These are phyloP conservation scores for Lymantria monacha DNA, from an alignment of 2,888 invertebrate species.

Conservation along the genomic window DNA sequence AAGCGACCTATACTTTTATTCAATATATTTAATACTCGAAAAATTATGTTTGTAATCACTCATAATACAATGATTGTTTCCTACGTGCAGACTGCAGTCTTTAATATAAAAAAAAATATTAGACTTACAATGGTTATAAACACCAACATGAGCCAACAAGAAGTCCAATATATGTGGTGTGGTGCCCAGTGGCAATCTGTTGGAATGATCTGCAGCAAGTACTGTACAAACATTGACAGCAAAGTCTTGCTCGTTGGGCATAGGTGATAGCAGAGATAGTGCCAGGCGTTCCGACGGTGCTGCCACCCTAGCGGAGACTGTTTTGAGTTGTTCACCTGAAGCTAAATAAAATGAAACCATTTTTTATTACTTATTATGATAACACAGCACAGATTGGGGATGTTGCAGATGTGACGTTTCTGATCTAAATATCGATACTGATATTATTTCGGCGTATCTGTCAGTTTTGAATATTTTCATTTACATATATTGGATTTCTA, in stretches of 20 bases:
- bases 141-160: slow-evolving; percentile 95
- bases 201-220: slow-evolving; percentile 96
- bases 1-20: no score
- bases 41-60: no score
- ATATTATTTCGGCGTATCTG: no score
- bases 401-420: no score
- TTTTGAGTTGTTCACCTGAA: slow-evolving; percentile 65
- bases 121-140: slow-evolving; percentile 92
- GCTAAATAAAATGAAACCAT: slow-evolving; percentile 45
- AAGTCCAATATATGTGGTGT: slow-evolving; percentile 94
- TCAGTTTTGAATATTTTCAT: no score
- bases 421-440: no score
- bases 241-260: slow-evolving; percentile 99
- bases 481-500: no score
- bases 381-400: no score
- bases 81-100: no score
- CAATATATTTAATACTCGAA: no score
- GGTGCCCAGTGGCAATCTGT: slow-evolving; percentile 91
- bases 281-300: slow-evolving; percentile 89
- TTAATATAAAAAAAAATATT: no score
- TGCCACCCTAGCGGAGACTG: slow-evolving; percentile 47
- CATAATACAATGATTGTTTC: no score
- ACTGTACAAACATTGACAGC: slow-evolving; percentile 98
- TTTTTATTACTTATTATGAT: slow-evolving; percentile 21
- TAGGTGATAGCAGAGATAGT: slow-evolving; percentile 95